Percentiles rank a stretch among this genome's conserved stretches.
Conservation (phyloP, 2,797 vertebrate species). For the Chromobotia macracanthus region DNA sequence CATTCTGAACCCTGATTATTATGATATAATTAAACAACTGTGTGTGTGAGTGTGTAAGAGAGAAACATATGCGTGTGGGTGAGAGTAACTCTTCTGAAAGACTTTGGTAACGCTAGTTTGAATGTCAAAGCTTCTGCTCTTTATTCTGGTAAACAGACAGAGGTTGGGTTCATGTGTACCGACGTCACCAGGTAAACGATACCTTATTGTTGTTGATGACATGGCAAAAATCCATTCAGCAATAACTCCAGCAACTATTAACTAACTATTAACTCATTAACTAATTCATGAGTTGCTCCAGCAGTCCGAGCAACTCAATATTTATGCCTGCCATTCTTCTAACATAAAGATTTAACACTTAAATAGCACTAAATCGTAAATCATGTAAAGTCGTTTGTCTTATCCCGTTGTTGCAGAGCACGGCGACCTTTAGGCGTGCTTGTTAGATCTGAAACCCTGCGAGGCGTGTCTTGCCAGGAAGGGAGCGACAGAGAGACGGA, state of each 20-base stretch:
- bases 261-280: no score
- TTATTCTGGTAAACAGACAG: slow-evolving; percentile 22
- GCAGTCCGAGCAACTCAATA: no score
- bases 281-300: no score
- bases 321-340: no score
- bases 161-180: slow-evolving; percentile 9
- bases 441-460: slow-evolving; percentile 37
- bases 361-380: neutral
- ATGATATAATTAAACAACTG: neutral
- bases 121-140: neutral
- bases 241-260: slow-evolving; percentile 4
- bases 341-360: neutral
- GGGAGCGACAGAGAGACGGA: slow-evolving; percentile 28
- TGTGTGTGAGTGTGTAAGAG: slow-evolving; percentile 7
- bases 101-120: slow-evolving; percentile 6
- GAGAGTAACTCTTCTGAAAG: slow-evolving; percentile 4
- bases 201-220: slow-evolving; percentile 34
- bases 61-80: slow-evolving; percentile 16
- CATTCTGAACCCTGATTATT: neutral
- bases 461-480: slow-evolving; percentile 41
- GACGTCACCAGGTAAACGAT: neutral
- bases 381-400: neutral
- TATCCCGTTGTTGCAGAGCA: slow-evolving; percentile 9
- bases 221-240: slow-evolving; percentile 4
- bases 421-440: slow-evolving; percentile 10